Conservation (phyloP, 2,113 vertebrate genomes). For the Rhinolophus sinicus region DNA sequence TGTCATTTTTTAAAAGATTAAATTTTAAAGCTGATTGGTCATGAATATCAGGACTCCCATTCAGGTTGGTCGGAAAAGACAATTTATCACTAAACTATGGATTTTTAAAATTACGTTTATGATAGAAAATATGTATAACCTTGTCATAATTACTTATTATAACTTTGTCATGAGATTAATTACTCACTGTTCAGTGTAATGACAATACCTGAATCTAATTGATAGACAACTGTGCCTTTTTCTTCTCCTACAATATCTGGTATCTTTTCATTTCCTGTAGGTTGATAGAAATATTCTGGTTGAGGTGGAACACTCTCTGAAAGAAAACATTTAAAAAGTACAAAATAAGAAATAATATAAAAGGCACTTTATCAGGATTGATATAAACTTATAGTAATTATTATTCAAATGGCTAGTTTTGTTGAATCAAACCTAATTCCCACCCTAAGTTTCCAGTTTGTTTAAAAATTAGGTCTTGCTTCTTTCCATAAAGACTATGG, state of each 20-base stretch:
- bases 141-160: neutral
- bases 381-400: conserved; percentile 7
- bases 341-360: conserved; percentile 30
- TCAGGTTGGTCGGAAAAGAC: neutral
- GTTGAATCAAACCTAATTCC: neutral
- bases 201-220: conserved; percentile 87
- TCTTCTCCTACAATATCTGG: conserved; percentile 77
- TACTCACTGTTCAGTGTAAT: neutral
- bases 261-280: conserved; percentile 79
- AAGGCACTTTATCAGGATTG: neutral
- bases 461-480: neutral
- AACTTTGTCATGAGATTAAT: neutral
- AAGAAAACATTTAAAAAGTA: conserved; percentile 35
- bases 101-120: neutral
- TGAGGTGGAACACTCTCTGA: conserved; percentile 92
- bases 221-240: conserved; percentile 88
- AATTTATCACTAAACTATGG: neutral
- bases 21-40: neutral
- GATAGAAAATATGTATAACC: neutral
- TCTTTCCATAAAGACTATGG: neutral
- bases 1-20: neutral
- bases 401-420: neutral
- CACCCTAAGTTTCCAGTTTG: neutral
- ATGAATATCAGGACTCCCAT: neutral
- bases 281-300: conserved; percentile 91